Base-by-base conservation (phyloP, 2,888 invertebrate genomes). In the Clunio marinus region DNA sequence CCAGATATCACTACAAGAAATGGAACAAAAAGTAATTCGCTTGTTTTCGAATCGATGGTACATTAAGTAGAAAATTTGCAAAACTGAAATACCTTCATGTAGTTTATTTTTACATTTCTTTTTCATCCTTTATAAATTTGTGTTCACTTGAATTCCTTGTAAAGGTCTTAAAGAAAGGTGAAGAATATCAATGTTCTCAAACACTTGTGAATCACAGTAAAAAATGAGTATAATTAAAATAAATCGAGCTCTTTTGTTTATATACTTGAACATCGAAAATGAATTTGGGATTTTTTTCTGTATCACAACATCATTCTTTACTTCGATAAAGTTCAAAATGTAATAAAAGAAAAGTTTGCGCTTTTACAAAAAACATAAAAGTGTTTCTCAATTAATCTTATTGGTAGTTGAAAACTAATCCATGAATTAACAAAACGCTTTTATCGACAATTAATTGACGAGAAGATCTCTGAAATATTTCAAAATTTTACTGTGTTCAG, bases 141-240 rank as follows among this genome's bases (percentile, higher is more conserved):
- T 27, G 57, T 57, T 24, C 13, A 25, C n/a, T 57, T 57, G 32
- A 8, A 41, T 3, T 41, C n/a, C 41, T 41, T 57, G 5, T 57
- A 20, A 2, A 57, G 32, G 57, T 27, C 27, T 57, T 22, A 22
- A 22, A 5, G 51, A 51, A 51, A 51, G 51, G 51, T 51, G 51
- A 51, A 51, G 25, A 57, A 27, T 57, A 57, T 57, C 57, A 57
- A 24, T 57, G 57, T 57, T 57, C 25, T 27, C 13, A 24, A 27
- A 57, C 57, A 57, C 57, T 57, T 57, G 25, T 15, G 57, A 27
- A 27, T 27, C 25, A 57, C 57, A 27, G n/a, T 24, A 13, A 57
- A 57, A 51, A 51, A 51, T 51, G 51, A 51, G 51, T n/a, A 22
- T 51, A 51, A 51, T 51, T 51, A 51, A 51, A 51, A 51, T 17